Evolutionary conservation across 2,888 invertebrate species (phyloP).

Genomic region (Octonoba sinensis): DNA sequence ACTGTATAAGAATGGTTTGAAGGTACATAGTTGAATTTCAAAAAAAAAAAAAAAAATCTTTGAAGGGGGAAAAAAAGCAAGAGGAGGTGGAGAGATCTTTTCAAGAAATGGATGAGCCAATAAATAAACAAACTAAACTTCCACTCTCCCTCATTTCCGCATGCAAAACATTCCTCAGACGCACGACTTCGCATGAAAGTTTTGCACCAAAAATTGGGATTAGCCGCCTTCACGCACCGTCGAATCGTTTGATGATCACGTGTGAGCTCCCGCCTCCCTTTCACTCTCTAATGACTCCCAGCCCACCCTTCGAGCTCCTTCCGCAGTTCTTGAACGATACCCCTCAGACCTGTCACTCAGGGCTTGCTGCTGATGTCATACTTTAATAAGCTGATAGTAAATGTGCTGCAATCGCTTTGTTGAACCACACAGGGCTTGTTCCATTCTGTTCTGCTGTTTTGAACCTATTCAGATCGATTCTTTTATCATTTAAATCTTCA

Average conservation of each 20-base stretch:
- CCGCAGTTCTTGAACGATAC: constrained; percentile 5
- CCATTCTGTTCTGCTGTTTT: background rate
- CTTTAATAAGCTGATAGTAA: too few species aligned
- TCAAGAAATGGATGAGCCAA: constrained; percentile 9
- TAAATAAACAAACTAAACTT: constrained; percentile 30
- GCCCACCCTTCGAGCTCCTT: constrained; percentile 13
- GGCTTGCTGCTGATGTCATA: constrained; percentile 17
- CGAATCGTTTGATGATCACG: constrained; percentile 60
- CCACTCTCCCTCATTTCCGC: constrained; percentile 20
- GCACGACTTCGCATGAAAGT: constrained; percentile 24
- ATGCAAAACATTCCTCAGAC: constrained; percentile 33
- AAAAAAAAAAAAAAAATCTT: too few species aligned
- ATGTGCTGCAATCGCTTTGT: too few species aligned
- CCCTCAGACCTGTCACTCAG: constrained; percentile 42
- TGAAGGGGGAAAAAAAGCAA: too few species aligned
- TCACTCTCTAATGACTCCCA: constrained; percentile 43
- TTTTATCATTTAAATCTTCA: too few species aligned
- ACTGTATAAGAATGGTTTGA: too few species aligned
- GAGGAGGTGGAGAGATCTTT: too few species aligned
- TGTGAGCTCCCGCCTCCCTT: constrained; percentile 16
- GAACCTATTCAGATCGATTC: background rate
- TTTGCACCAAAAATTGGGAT: constrained; percentile 61
- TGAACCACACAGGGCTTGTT: too few species aligned
- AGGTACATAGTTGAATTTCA: too few species aligned
- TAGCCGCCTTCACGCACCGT: constrained; percentile 59